Base-by-base conservation (phyloP, 92 coral and sea anemone species). In the Galaxea fascicularis region DNA sequence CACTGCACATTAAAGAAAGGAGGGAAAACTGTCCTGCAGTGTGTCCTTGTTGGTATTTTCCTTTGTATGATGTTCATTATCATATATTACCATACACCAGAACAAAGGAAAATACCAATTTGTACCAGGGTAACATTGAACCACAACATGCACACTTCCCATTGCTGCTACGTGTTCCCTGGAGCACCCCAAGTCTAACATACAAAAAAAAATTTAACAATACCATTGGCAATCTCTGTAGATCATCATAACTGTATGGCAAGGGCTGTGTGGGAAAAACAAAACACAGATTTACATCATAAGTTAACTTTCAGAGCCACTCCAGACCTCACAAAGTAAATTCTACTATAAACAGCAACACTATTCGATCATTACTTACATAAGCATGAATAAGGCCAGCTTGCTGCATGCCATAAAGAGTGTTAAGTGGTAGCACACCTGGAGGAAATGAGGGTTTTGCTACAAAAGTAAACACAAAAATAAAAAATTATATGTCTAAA, bases 391-490 rank as follows among this genome's bases (percentile, higher is more conserved):
- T 82, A 26, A 91, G 94, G 45, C 97, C 97, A 4, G 76, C 57
- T 74, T 93, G 93, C 65, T 94, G 98, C 91, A 92, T 89, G 47
- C 92, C 92, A 49, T 93, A 94, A 56, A 92, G 85, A 29, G 87
- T 85, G 76, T 87, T 94, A 54, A 94, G 47, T 29, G 98, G 98
- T 15, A 94, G 80, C 44, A 94, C 98, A 52, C 98, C 98, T 44
- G 98, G 98, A 18, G 98, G 98, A n/a, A 94, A 90, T 45, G 94
- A 91, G 45, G 98, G 98, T 64, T 94, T 94, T 72, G 95, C 98
- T 94, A 49, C 47, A 79, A 68, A 57, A 78, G 18, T 1, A 26
- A 51, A 25, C 26, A 9, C 10, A 26, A 13, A 18, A 73, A n/a
- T 12, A 18, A 28, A 47, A 22, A 1, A 16, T n/a, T 16, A 44